Conservation (phyloP, 1,140 invertebrate species). For the Papilio machaon region DNA sequence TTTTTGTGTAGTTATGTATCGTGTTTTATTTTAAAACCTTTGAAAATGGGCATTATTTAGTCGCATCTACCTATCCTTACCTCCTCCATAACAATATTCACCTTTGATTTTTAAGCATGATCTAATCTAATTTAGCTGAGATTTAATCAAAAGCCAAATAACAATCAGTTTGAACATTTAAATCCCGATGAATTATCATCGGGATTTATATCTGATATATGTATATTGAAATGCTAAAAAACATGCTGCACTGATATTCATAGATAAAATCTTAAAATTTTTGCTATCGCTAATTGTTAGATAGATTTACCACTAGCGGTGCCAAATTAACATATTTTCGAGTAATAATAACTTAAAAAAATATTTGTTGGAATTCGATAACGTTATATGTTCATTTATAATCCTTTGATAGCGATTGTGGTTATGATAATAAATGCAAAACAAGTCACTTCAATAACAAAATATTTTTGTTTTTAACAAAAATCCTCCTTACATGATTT, state of each 20-base stretch:
- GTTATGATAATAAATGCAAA: conserved; percentile 31
- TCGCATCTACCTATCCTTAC: too few relatives aligned
- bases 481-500: not conserved
- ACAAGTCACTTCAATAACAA: conserved; percentile 18
- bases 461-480: not conserved
- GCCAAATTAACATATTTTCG: not conserved
- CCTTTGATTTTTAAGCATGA: too few relatives aligned
- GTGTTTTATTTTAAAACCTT: conserved; percentile 61
- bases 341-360: not conserved
- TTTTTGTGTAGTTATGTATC: conserved; percentile 77
- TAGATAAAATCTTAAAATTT: not conserved
- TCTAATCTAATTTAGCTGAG: too few relatives aligned
- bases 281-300: not conserved
- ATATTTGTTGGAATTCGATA: not conserved
- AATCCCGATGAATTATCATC: too few relatives aligned
- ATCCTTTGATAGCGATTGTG: conserved; percentile 28
- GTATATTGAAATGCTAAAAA: too few relatives aligned
- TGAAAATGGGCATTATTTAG: not conserved
- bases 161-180: too few relatives aligned
- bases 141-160: too few relatives aligned
- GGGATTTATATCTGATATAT: too few relatives aligned
- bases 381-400: not conserved
- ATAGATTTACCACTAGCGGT: not conserved
- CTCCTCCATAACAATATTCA: too few relatives aligned
- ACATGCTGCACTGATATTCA: too few relatives aligned